Evolutionary conservation across 2,113 vertebrate genomes (phyloP), one percentile per base, ranked within the genome.

Genomic region (Pituophis catenifer): DNA sequence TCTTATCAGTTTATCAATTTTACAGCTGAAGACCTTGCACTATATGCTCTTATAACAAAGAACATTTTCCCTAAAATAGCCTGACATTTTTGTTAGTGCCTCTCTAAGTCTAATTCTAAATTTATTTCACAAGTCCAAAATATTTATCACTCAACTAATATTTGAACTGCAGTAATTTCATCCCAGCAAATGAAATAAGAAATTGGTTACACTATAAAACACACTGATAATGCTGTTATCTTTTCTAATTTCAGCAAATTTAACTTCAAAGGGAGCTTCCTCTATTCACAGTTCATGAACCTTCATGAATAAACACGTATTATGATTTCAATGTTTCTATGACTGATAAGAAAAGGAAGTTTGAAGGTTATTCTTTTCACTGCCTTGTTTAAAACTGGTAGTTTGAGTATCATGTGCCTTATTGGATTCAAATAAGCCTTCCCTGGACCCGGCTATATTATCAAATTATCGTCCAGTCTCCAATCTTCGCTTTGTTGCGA

Each of bases 311-410:
- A 96, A 65, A 65, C 95, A 96, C 93, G 93, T 94, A 96, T 97
- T 97, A 95, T 93, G 93, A 94, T 91, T 96, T 94, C 96, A 95
- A 95, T 96, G 96, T 96, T 96, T 93, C 94, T 93, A 93, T 95
- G 96, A 96, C 94, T 96, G 97, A 97, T 97, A 97, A 96, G 95
- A 96, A 81, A 95, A 95, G 96, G 96, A 97, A 97, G 96, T 97
- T 96, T 97, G 97, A 97, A 97, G 95, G 96, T 97, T 96, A 97
- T 59, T 96, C 94, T 95, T 95, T 96, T 94, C 91, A 94, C 62
- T 96, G 93, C 94, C 91, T 97, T 89, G 38, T 93, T 92, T 91
- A 33, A 96, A 97, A 97, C 33, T 91, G 89, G 88, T 91, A 87
- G 89, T 96, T 95, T 96, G 94, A 96, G 92, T 93, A 95, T 2